Percentiles rank a stretch among this genome's conserved stretches.
phyloP scores from a whole-genome alignment of 2,113 vertebrate species.

The Alethe castanea region DNA sequence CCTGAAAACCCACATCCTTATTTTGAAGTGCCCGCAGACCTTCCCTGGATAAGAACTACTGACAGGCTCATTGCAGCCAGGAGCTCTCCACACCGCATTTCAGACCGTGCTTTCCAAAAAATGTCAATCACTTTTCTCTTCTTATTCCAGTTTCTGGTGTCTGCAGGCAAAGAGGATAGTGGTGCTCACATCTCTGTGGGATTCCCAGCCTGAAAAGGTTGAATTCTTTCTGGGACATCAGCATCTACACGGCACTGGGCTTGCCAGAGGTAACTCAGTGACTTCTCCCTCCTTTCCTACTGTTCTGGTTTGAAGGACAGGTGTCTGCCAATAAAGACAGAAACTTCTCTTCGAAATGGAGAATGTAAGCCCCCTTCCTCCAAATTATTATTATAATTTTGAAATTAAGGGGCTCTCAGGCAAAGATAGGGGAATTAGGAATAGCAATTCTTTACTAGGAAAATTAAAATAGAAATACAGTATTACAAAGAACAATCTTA shows the following conservation, averaged over 20 bases:
- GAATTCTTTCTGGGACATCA: background rate
- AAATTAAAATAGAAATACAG: no score
- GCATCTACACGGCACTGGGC: accelerated
- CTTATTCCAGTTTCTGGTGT: background rate
- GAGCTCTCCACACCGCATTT: background rate
- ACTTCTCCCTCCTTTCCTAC: background rate
- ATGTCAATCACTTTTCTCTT: background rate
- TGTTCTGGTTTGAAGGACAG: no score
- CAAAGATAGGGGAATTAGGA: no score
- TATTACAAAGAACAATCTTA: no score
- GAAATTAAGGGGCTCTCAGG: no score
- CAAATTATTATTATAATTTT: no score
- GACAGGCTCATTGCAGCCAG: accelerated
- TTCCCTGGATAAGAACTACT: background rate
- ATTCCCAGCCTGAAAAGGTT: background rate
- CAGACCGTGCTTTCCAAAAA: background rate
- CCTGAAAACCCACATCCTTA: background rate
- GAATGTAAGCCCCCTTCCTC: no score
- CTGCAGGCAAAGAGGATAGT: background rate
- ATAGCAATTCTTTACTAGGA: no score
- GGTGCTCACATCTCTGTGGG: background rate
- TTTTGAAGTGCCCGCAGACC: background rate
- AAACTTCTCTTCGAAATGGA: no score
- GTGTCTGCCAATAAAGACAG: no score
- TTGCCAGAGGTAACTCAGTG: background rate